Evolutionary conservation across 2,888 invertebrate species (phyloP), one percentile per base, ranked within the genome.

Genomic region (Thecophora atra): DNA sequence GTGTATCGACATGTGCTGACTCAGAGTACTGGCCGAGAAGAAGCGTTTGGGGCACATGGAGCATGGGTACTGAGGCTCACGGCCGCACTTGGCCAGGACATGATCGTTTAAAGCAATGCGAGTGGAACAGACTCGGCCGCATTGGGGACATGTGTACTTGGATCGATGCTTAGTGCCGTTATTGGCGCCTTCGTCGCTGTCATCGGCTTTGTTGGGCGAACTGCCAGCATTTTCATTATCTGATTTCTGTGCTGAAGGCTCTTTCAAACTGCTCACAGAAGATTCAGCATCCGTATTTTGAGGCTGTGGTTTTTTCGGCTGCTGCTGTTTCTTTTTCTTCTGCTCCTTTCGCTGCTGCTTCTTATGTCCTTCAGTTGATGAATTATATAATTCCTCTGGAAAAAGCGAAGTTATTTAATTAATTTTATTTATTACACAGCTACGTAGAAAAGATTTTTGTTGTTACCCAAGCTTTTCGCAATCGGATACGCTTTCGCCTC

Each of bases 21-120:
- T n/a, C n/a, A n/a, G n/a, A n/a, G n/a, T n/a, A n/a, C n/a, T n/a
- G n/a, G n/a, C n/a, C n/a, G n/a, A n/a, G n/a, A n/a, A n/a, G n/a
- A n/a, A n/a, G n/a, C n/a, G n/a, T n/a, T n/a, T n/a, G n/a, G 74
- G 74, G 72, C 84, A 85, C 5, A 76, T 77, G 0, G 74, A 73
- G 66, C 84, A 85, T 6, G 77, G 73, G 69, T 78, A 77, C 30
- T 75, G 79, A 8, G 76, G 77, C 37, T 75, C 76, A 6, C 71
- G 78, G 7, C 78, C 76, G 56, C 80, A 80, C 72, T 79, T 76
- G 2, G 77, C 77, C 19, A 71, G 42, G 4, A 81, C 52, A 56
- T 81, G 81, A 72, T 79, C 79, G 2, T 72, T 73, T 11, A 80
- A 72, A 64, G 77, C 75, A 0, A 73, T 73, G 8, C 77, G 76